phyloP scores from a whole-genome alignment of 2,888 invertebrate species.

The Diarsia rubi region DNA sequence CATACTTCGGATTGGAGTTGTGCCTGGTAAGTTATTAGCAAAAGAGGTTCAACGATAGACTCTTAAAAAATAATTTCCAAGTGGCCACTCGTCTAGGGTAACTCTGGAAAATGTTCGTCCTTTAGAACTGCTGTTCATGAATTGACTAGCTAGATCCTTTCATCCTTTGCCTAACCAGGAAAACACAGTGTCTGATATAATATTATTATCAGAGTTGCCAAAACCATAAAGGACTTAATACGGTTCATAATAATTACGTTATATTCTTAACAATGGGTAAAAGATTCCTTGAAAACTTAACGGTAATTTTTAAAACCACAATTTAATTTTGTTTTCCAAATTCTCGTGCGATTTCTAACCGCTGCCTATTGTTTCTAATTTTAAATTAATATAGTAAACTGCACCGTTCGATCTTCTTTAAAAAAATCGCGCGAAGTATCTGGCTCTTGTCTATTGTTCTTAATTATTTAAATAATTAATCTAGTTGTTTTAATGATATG shows the following conservation, averaged over 20 bases:
- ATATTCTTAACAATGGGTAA: slow-evolving; percentile 26
- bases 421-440: background rate
- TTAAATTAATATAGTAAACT: background rate
- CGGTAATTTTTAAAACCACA: background rate
- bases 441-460: slow-evolving; percentile 36
- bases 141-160: too few species aligned
- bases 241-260: slow-evolving; percentile 1
- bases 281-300: slow-evolving; percentile 12
- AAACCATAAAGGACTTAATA: background rate
- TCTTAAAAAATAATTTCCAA: background rate
- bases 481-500: slow-evolving; percentile 43
- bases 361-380: slow-evolving; percentile 29
- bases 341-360: background rate
- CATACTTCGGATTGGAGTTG: background rate
- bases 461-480: slow-evolving; percentile 24
- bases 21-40: slow-evolving; percentile 7
- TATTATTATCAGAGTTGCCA: background rate
- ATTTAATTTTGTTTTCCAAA: slow-evolving; percentile 1
- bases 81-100: background rate
- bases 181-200: background rate
- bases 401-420: background rate
- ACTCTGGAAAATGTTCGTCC: background rate
- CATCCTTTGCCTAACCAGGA: background rate
- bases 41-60: background rate
- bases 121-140: background rate